Evolutionary conservation across 2,888 invertebrate genomes (phyloP).

Genomic region (Diarsia brunnea): DNA sequence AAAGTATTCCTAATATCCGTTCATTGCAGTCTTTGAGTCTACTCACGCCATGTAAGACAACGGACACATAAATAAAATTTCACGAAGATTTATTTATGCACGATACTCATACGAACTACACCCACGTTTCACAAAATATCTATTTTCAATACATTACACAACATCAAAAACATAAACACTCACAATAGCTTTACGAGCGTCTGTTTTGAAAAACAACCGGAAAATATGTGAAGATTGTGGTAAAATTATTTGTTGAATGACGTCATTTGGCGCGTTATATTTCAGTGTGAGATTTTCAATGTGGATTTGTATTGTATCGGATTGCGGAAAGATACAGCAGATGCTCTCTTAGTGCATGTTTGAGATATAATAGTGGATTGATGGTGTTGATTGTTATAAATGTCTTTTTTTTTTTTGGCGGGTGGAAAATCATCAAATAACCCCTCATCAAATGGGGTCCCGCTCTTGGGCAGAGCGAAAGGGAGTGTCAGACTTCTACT

Average conservation of each 20-base stretch:
- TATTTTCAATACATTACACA: constrained; percentile 59
- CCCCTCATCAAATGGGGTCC: too few species aligned
- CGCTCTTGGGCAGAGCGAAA: too few species aligned
- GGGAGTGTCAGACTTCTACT: too few species aligned
- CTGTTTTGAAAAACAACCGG: constrained; percentile 55
- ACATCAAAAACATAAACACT: constrained; percentile 53
- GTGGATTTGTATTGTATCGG: constrained; percentile 46
- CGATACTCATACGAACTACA: constrained; percentile 21
- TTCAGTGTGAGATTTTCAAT: constrained; percentile 29
- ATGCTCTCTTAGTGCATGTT: constrained; percentile 6
- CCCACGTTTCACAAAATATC: constrained; percentile 56
- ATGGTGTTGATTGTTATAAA: constrained; percentile 21
- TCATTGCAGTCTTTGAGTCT: constrained; percentile 1
- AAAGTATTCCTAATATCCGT: background rate
- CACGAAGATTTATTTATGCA: constrained; percentile 42
- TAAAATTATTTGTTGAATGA: constrained; percentile 46
- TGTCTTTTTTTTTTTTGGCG: too few species aligned
- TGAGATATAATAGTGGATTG: background rate
- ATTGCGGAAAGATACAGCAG: constrained; percentile 36
- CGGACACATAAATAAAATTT: constrained; percentile 47
- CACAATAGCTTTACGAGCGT: constrained; percentile 59
- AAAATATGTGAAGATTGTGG: constrained; percentile 55
- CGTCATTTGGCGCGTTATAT: constrained; percentile 48
- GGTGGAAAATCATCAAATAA: too few species aligned
- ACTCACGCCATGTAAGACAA: background rate